Evolutionary conservation across 2,888 invertebrate species (phyloP).

Genomic region (Watsonalla cultraria): DNA sequence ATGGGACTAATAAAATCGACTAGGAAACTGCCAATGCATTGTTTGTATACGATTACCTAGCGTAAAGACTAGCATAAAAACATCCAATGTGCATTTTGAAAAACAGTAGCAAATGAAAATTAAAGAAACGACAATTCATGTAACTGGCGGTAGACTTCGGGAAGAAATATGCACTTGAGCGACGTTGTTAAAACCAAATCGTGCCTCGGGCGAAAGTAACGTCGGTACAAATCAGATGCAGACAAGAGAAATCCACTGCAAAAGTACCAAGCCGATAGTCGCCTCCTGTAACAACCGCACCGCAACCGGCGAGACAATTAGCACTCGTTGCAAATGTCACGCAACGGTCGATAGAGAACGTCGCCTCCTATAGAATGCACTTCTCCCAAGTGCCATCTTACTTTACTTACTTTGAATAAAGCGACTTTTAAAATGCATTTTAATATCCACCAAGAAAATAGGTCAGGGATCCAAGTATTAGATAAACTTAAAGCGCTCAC

Average conservation of each 20-base stretch:
- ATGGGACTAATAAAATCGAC: slow-evolving; percentile 58
- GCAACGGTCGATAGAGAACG: slow-evolving; percentile 33
- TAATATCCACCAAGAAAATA: slow-evolving; percentile 9
- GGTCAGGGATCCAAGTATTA: slow-evolving; percentile 18
- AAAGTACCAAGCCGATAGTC: slow-evolving; percentile 54
- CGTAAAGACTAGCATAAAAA: not conserved
- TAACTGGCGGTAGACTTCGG: slow-evolving; percentile 16
- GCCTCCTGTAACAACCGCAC: slow-evolving; percentile 50
- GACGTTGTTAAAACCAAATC: slow-evolving; percentile 52
- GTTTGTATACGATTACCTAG: slow-evolving; percentile 18
- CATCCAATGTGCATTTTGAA: not conserved
- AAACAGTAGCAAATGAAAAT: not conserved
- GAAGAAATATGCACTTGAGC: slow-evolving; percentile 26
- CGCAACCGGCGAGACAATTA: slow-evolving; percentile 54
- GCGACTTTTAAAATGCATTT: slow-evolving; percentile 18
- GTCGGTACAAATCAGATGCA: slow-evolving; percentile 62
- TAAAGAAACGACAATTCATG: slow-evolving; percentile 11
- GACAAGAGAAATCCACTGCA: slow-evolving; percentile 51
- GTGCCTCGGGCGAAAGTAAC: slow-evolving; percentile 64
- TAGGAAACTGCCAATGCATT: slow-evolving; percentile 48
- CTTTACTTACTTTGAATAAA: slow-evolving; percentile 17
- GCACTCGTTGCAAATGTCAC: slow-evolving; percentile 66
- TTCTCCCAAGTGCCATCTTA: slow-evolving; percentile 21
- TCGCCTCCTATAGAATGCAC: slow-evolving; percentile 8
- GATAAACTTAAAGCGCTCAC: slow-evolving; percentile 11